Base-by-base conservation (phyloP, 2,797 vertebrate genomes). In the Delichon dasypus region DNA sequence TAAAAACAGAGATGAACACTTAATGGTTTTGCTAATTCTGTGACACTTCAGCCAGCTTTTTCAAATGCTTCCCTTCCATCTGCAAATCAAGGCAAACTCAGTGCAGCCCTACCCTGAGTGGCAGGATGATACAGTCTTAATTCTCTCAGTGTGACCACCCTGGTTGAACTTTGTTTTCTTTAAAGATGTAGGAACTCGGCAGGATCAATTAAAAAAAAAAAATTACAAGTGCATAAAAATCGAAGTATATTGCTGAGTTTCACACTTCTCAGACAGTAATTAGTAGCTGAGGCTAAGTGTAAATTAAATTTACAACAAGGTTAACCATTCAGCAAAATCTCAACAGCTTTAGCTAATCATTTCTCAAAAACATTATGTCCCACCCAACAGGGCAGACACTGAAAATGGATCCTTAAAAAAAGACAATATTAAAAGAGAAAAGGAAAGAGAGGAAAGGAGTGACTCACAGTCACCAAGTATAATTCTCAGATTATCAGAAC, bases 281-380 rank as follows among this genome's bases (percentile, higher is more conserved):
- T 94, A 94, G 85, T 93, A 93, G 83, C 79, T 65, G 64, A 92
- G 48, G 65, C 55, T 81, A 84, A 3, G 50, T 64, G 85, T 64
- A 95, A 96, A 96, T 94, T 93, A 86, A 91, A 91, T 91, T 90
- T 91, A 86, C 91, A 92, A 81, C 77, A 77, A 88, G 85, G 85
- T 92, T 93, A 95, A 92, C 58, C 42, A 62, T 47, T 93, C 94
- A 75, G 53, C 87, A 90, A 86, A 90, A 93, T 93, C 88, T 90
- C 64, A 78, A 50, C 74, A 89, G 77, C 45, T 92, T 91, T 29
- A 96, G 40, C 64, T 71, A 64, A 74, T 81, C 48, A 50, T 93
- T 88, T 76, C 50, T 86, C 74, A 93, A 57, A 95, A 90, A 82
- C 0, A 3, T 53, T 26, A 67, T 26, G 29, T 73, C 91, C 64